Conservation (phyloP, 2,797 vertebrate species). For the Spinibarbus caldwelli region DNA sequence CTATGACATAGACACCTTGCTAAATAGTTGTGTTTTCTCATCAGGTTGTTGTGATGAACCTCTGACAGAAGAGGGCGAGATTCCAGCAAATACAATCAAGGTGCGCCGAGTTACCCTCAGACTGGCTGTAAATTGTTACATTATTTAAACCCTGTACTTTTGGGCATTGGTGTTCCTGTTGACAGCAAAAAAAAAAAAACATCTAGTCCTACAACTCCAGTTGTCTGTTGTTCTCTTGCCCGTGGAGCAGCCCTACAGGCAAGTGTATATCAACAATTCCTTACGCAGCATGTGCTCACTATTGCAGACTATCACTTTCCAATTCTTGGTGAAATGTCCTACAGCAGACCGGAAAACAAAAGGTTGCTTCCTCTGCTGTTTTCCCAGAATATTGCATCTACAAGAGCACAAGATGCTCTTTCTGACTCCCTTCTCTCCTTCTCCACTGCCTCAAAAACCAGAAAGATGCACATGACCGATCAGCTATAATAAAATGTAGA, state of each 20-base stretch:
- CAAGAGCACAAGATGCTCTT: not conserved
- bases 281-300: conserved; percentile 39
- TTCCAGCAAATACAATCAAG: not conserved
- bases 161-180: conserved; percentile 6
- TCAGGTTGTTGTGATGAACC: not conserved
- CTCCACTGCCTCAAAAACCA: not conserved
- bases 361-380: not conserved
- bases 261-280: conserved; percentile 28
- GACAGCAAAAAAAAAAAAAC: conserved; percentile 2
- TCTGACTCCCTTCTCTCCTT: conserved; percentile 4
- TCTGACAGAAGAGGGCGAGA: not conserved
- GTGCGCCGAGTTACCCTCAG: not conserved
- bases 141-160: conserved; percentile 12
- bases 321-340: conserved; percentile 2
- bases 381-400: conserved; percentile 8
- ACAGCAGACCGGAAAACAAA: conserved; percentile 3
- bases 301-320: conserved; percentile 25
- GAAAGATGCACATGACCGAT: conserved; percentile 44
- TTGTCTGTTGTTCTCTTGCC: conserved; percentile 22
- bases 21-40: not conserved
- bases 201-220: conserved; percentile 20
- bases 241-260: conserved; percentile 30
- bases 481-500: conserved; percentile 68
- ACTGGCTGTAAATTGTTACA: conserved; percentile 15
- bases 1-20: not conserved